Base-by-base conservation (phyloP, 2,888 invertebrate species). In the Rotaria magnacalcarata region DNA sequence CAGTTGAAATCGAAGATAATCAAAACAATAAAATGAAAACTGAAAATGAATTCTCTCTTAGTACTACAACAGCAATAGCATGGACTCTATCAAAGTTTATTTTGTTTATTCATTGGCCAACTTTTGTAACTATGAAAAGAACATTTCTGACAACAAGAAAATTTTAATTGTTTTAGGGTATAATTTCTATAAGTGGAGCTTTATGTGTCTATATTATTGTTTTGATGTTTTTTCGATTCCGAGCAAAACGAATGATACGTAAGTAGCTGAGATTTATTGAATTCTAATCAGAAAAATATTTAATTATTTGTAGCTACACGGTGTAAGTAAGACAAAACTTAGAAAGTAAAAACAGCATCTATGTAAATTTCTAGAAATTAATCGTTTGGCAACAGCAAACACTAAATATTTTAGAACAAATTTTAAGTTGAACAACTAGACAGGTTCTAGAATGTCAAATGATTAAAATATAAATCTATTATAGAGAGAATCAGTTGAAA, bases 1-100 rank as follows among this genome's bases (percentile, higher is more conserved):
- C 84, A 60, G 90, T 89, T 21, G 87, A 88, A 89, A 90, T 90
- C 87, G 74, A 54, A 50, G 86, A 86, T 86, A 43, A 85, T 34
- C 43, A 84, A 56, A 84, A 84, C 34, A 86, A 86, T 60, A 41
- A 19, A 11, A 16, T 74, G 41, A 43, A 75, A 41, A 47, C 4
- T 41, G 75, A 50, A n/a, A 75, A 86, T 54, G 58, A 86, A n/a
- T 86, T 86, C 84, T 54, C 85, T 3, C 47, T 86, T 10, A 5
- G 47, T n/a, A 80, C 47, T 47, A 14, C 80, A 47, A 47, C 80
- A n/a, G n/a, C n/a, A 80, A 80, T n/a, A 47, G 47, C n/a, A 80
- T 80, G 47, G 80, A 47, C 24, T 41, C 47, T 24, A 80, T 43
- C 80, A n/a, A 80, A 80, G 47, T 14, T 80, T 11, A 8, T 80